phyloP scores from a whole-genome alignment of 1,140 invertebrate genomes.

The Anastrepha obliqua region DNA sequence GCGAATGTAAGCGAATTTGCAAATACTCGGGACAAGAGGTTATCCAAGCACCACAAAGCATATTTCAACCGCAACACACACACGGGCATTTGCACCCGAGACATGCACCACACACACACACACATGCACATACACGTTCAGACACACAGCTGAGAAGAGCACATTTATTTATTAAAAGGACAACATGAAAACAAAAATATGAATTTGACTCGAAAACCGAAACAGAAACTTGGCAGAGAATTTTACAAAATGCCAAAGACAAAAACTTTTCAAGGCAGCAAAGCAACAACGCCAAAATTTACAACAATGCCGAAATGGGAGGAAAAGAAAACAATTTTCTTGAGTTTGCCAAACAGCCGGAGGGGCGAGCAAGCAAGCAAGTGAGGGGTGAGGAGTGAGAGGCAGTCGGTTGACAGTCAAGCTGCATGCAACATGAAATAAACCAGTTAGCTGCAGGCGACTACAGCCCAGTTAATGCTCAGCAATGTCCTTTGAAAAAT shows the following conservation, averaged over 20 bases:
- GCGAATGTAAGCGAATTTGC: not conserved
- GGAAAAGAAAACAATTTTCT: slow-evolving; percentile 53
- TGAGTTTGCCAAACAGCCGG: slow-evolving; percentile 43
- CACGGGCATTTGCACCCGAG: too few species aligned
- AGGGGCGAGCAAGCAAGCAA: not conserved
- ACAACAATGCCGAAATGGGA: slow-evolving; percentile 1
- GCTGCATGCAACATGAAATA: slow-evolving; percentile 29
- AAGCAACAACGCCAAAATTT: slow-evolving; percentile 7
- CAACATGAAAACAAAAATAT: slow-evolving; percentile 39
- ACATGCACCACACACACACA: not conserved
- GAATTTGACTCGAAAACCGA: slow-evolving; percentile 53
- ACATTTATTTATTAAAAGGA: slow-evolving; percentile 54
- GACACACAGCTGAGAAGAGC: not conserved
- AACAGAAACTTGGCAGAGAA: slow-evolving; percentile 53
- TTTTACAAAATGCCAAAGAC: slow-evolving; percentile 53
- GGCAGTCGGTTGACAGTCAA: slow-evolving; percentile 7
- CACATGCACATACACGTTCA: not conserved
- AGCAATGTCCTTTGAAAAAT: slow-evolving; percentile 33
- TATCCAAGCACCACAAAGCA: slow-evolving; percentile 48
- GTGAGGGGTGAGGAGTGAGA: not conserved
- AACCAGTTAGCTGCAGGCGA: slow-evolving; percentile 46
- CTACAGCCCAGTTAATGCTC: slow-evolving; percentile 30
- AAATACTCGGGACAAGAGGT: slow-evolving; percentile 34
- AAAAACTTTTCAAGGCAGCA: slow-evolving; percentile 51
- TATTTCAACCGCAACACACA: slow-evolving; percentile 31